phyloP scores from a whole-genome alignment of 2,797 vertebrate species.

The Tympanoctomys barrerae region DNA sequence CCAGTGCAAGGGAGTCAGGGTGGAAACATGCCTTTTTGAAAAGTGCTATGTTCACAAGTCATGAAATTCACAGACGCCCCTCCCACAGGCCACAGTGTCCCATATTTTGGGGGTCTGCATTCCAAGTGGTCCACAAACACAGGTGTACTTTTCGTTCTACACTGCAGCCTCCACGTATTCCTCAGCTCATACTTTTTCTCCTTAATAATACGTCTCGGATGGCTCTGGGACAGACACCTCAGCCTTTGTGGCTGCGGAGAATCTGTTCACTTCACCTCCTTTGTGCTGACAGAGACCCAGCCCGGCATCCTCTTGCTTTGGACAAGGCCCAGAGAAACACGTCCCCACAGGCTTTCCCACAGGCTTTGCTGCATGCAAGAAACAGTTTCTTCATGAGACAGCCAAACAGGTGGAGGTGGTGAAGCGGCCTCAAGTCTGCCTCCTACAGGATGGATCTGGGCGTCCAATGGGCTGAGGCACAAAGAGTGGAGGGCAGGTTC shows the following conservation, averaged over 20 bases:
- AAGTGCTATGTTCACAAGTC: neutral
- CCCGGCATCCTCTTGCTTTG: neutral
- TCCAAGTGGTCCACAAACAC: neutral
- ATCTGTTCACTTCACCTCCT: too few relatives aligned
- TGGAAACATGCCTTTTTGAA: neutral
- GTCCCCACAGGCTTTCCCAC: neutral
- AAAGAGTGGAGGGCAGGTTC: neutral
- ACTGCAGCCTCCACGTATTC: fast-evolving
- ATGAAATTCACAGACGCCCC: neutral
- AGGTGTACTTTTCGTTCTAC: neutral
- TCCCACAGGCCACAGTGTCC: neutral
- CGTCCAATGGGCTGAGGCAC: neutral
- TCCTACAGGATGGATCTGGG: neutral
- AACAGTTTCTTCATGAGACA: neutral
- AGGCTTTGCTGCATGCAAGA: neutral
- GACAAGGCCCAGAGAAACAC: neutral
- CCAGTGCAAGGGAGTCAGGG: neutral
- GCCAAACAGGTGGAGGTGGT: neutral
- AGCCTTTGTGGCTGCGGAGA: neutral
- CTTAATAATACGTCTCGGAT: neutral
- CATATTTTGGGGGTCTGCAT: neutral
- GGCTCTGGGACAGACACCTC: neutral
- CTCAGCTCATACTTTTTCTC: neutral
- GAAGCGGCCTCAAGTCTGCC: neutral
- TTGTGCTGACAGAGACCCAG: neutral